phyloP scores from a whole-genome alignment of 2,797 vertebrate species.

The Chelon auratus region DNA sequence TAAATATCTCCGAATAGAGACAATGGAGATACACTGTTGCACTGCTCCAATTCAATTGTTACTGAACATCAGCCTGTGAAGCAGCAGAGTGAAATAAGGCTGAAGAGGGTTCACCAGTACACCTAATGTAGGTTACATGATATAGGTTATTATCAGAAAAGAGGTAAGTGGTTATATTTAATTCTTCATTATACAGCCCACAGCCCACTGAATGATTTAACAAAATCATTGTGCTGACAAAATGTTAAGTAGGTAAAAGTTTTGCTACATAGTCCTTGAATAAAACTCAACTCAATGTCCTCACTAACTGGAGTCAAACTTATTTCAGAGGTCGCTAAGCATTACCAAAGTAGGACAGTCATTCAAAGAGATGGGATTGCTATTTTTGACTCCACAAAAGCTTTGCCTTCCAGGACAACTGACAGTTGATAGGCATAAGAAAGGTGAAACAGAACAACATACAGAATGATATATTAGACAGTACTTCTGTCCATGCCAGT shows the following conservation, averaged over 20 bases:
- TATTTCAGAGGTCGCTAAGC: slow-evolving; percentile 41
- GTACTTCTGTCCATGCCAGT: too few relatives aligned
- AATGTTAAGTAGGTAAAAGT: slow-evolving; percentile 9
- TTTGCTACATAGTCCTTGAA: slow-evolving; percentile 17
- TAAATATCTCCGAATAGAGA: too few relatives aligned
- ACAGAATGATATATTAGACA: neutral
- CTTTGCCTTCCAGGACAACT: neutral
- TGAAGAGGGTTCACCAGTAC: neutral
- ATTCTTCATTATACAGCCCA: neutral
- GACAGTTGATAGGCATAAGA: slow-evolving; percentile 5
- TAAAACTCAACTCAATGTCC: slow-evolving; percentile 42
- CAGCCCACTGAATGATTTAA: neutral
- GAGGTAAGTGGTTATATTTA: neutral
- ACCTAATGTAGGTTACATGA: neutral
- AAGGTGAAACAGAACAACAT: neutral
- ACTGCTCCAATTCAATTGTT: neutral
- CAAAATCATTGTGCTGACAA: neutral
- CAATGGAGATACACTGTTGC: neutral
- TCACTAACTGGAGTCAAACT: slow-evolving; percentile 38
- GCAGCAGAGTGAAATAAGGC: neutral
- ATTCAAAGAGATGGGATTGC: slow-evolving; percentile 30
- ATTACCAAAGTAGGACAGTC: slow-evolving; percentile 54
- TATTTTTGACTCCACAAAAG: slow-evolving; percentile 43
- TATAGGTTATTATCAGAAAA: slow-evolving; percentile 4
- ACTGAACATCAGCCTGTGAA: neutral